Conservation (phyloP, 92 coral and sea anemone genomes). For the Siderastrea radians region DNA sequence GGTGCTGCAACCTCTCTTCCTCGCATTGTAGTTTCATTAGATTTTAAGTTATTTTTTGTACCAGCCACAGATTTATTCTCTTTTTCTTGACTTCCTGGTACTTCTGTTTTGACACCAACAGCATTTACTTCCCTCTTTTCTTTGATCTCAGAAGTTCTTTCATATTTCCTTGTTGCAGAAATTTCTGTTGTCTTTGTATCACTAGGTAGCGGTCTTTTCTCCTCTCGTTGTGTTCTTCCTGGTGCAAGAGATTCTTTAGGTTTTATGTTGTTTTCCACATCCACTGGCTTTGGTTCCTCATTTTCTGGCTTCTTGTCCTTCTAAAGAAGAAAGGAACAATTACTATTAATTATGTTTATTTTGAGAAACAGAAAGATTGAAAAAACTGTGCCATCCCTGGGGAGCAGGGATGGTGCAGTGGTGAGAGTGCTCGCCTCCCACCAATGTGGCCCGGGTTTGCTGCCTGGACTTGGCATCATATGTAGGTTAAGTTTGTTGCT, state of each 20-base stretch:
- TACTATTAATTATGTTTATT: not conserved
- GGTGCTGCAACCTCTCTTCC: slow-evolving; percentile 16
- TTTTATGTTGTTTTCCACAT: not conserved
- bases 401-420: too few relatives aligned
- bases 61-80: slow-evolving; percentile 9
- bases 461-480: too few relatives aligned
- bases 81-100: slow-evolving; percentile 19
- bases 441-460: too few relatives aligned
- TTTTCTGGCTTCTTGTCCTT: slow-evolving; percentile 19
- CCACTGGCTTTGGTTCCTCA: slow-evolving; percentile 23
- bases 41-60: not conserved
- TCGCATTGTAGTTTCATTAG: not conserved
- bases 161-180: not conserved
- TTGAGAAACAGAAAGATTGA: too few relatives aligned
- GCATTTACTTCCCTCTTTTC: not conserved
- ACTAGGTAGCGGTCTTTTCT: not conserved
- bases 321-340: not conserved
- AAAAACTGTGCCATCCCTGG: too few relatives aligned
- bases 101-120: not conserved
- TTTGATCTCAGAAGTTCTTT: slow-evolving; percentile 18
- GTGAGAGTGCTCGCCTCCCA: too few relatives aligned
- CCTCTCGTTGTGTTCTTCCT: slow-evolving; percentile 5
- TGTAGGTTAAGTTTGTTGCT: too few relatives aligned
- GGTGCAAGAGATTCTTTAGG: slow-evolving; percentile 6
- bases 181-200: not conserved